Percentiles rank a stretch among this genome's conserved stretches.
Conservation (phyloP, 2,888 invertebrate genomes). For the Epirrhoe tristata region DNA sequence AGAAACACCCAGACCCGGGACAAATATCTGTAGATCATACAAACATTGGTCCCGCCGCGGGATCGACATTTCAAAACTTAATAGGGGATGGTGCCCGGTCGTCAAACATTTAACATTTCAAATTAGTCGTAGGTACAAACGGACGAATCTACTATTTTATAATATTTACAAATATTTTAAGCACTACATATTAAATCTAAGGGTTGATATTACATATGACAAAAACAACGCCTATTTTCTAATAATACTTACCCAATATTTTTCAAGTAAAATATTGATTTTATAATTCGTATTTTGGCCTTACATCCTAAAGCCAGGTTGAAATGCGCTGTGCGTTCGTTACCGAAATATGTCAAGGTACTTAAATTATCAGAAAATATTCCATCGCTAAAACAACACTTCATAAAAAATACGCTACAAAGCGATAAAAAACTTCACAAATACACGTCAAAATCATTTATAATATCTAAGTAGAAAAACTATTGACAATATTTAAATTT, state of each 20-base stretch:
- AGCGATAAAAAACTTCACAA: constrained; percentile 49
- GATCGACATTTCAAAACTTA: constrained; percentile 35
- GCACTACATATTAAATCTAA: constrained; percentile 59
- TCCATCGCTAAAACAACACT: constrained; percentile 40
- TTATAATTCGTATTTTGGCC: constrained; percentile 33
- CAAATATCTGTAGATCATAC: too few relatives aligned
- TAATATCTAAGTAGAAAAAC: constrained; percentile 63
- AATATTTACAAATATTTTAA: constrained; percentile 79
- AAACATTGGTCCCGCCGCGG: too few relatives aligned
- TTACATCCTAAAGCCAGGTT: constrained; percentile 28
- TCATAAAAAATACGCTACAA: constrained; percentile 48
- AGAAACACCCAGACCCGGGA: too few relatives aligned
- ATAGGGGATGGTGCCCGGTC: constrained; percentile 39
- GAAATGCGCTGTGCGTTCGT: constrained; percentile 44
- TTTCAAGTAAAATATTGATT: constrained; percentile 33
- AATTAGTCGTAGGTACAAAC: constrained; percentile 31
- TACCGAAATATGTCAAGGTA: constrained; percentile 38
- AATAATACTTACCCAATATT: constrained; percentile 36
- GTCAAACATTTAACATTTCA: constrained; percentile 35
- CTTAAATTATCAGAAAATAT: constrained; percentile 38
- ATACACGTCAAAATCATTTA: constrained; percentile 41
- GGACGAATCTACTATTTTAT: constrained; percentile 65
- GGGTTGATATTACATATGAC: constrained; percentile 47
- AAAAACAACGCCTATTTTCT: constrained; percentile 44
- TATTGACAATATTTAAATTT: constrained; percentile 51